These are phyloP conservation scores for Hirtodrosophila alboralis DNA, from an alignment of 2,888 invertebrate genomes.

Conservation along the genomic window DNA sequence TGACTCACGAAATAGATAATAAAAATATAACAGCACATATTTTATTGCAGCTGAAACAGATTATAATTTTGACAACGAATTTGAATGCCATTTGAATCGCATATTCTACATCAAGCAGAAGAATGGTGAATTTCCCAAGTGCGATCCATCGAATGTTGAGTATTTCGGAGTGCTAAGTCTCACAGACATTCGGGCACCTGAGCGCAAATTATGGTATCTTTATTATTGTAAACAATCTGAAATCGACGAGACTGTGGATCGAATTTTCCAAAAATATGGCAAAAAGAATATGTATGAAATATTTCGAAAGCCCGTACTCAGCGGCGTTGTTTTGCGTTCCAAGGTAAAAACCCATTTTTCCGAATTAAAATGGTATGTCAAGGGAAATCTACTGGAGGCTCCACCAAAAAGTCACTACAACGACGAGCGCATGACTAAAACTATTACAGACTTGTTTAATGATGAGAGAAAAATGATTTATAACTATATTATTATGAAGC, in stretches of 20 bases:
- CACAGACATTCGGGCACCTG: slow-evolving; percentile 45
- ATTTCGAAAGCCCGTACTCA: slow-evolving; percentile 58
- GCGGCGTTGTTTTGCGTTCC: slow-evolving; percentile 47
- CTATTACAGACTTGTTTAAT: slow-evolving; percentile 45
- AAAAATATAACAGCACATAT: neutral
- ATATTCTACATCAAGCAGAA: slow-evolving; percentile 38
- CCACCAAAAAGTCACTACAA: slow-evolving; percentile 60
- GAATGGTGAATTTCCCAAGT: slow-evolving; percentile 3
- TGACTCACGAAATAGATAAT: neutral
- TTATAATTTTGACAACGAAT: slow-evolving; percentile 46
- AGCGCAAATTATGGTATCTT: slow-evolving; percentile 63
- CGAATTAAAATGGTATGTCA: slow-evolving; percentile 53
- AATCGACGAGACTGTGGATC: slow-evolving; percentile 53
- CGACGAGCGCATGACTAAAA: slow-evolving; percentile 50
- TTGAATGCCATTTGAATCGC: slow-evolving; percentile 36
- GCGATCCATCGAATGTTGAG: slow-evolving; percentile 43
- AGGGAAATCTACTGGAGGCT: slow-evolving; percentile 61
- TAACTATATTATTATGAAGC: slow-evolving; percentile 47
- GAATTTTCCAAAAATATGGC: slow-evolving; percentile 59
- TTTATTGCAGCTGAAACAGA: slow-evolving; percentile 17
- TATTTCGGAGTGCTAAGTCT: slow-evolving; percentile 59
- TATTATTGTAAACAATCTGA: slow-evolving; percentile 58
- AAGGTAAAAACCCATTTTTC: slow-evolving; percentile 56
- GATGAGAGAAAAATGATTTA: slow-evolving; percentile 51
- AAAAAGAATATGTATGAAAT: slow-evolving; percentile 65